These are phyloP conservation scores for Gnathonemus echidnorhynchus DNA, from an alignment of 2,113 vertebrate species.

Conservation along the genomic window DNA sequence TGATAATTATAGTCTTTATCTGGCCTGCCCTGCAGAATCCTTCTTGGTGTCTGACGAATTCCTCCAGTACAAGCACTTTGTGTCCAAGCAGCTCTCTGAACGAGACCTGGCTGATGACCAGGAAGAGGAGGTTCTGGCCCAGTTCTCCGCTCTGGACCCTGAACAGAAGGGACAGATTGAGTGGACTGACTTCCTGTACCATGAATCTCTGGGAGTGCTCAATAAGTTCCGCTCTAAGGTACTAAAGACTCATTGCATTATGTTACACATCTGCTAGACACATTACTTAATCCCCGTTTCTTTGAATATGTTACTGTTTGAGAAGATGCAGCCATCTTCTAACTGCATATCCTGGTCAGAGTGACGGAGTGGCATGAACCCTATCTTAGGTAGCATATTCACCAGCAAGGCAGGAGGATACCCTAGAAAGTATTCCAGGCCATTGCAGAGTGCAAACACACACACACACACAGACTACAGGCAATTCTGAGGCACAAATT, in stretches of 20 bases:
- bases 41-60: constrained; percentile 84
- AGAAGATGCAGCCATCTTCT: background rate
- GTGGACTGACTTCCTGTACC: constrained; percentile 89
- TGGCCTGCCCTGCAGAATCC: constrained; percentile 59
- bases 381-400: background rate
- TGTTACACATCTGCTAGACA: background rate
- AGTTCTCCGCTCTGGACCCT: constrained; percentile 81
- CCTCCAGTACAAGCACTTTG: constrained; percentile 85
- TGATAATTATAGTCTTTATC: background rate
- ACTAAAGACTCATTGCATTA: constrained; percentile 8
- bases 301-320: background rate
- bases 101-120: constrained; percentile 71
- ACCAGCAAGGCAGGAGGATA: background rate
- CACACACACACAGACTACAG: background rate
- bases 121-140: constrained; percentile 74
- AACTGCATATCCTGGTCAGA: background rate
- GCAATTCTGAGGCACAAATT: background rate
- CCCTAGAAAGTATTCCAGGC: background rate
- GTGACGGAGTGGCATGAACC: background rate
- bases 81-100: constrained; percentile 76
- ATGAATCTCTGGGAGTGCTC: constrained; percentile 79
- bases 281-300: background rate
- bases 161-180: constrained; percentile 81
- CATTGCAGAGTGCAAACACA: background rate
- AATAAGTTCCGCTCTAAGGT: constrained; percentile 84